Evolutionary conservation across 35 echinoderm and acorn worm species (phyloP).

Genomic region (Ptychodera flava): DNA sequence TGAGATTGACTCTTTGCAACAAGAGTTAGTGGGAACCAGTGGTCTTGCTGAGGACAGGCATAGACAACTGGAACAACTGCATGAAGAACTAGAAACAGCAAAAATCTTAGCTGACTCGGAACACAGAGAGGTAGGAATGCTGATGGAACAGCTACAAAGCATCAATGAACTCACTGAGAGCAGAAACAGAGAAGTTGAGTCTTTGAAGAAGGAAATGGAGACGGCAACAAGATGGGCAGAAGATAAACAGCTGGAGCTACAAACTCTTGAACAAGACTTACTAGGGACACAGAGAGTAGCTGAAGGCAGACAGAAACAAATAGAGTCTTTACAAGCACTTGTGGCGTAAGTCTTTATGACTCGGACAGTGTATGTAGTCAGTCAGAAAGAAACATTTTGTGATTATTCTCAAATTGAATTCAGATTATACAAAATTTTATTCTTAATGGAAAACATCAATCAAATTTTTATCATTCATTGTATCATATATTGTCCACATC

Average conservation of each 20-base stretch:
- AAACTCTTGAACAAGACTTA: background rate
- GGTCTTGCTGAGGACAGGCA: background rate
- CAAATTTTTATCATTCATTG: no score
- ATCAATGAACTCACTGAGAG: background rate
- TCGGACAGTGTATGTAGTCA: no score
- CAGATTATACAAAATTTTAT: no score
- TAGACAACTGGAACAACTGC: background rate
- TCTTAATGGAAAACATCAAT: no score
- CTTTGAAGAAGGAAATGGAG: background rate
- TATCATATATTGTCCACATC: no score
- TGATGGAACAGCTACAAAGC: background rate
- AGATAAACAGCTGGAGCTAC: background rate
- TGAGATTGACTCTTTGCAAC: background rate
- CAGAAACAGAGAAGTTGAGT: background rate
- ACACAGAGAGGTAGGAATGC: background rate
- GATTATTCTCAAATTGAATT: no score
- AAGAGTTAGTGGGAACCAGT: background rate
- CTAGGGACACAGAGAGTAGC: background rate
- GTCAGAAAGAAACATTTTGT: no score
- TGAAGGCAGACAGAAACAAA: background rate
- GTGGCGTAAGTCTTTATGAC: background rate
- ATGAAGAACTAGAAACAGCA: background rate
- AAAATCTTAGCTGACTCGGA: background rate
- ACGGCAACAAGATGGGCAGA: background rate
- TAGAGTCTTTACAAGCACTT: background rate